These are phyloP conservation scores for Pterocles burchelli DNA, from an alignment of 2,113 vertebrate genomes.

Conservation along the genomic window DNA sequence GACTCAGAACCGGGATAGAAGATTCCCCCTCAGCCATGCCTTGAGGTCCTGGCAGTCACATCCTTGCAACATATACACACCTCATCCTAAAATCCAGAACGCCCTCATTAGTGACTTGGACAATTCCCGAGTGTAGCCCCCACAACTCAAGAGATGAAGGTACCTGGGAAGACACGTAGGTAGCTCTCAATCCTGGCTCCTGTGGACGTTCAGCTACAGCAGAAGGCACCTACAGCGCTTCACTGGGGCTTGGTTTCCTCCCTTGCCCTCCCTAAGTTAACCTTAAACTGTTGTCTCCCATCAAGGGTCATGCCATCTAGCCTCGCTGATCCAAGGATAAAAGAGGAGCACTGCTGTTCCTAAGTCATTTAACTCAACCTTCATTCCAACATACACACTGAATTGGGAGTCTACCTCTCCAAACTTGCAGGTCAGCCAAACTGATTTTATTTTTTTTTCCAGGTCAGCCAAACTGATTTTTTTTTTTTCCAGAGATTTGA, in stretches of 20 bases:
- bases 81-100: background rate
- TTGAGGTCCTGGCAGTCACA: background rate
- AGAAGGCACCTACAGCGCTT: background rate
- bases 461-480: background rate
- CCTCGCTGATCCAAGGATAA: rapidly evolving
- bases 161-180: background rate
- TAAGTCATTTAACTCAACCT: background rate
- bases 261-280: background rate
- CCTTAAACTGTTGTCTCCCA: background rate
- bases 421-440: background rate
- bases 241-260: background rate
- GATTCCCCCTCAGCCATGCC: background rate
- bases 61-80: background rate
- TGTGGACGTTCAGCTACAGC: background rate
- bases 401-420: background rate
- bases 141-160: background rate
- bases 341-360: background rate
- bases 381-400: background rate
- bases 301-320: background rate
- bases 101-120: background rate
- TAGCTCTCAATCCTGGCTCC: background rate
- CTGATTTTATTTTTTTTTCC: background rate
- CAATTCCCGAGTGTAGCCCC: background rate
- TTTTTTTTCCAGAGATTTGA: background rate
- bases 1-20: background rate